Conservation (phyloP, 2,888 invertebrate species). For the Hyles lineata region DNA sequence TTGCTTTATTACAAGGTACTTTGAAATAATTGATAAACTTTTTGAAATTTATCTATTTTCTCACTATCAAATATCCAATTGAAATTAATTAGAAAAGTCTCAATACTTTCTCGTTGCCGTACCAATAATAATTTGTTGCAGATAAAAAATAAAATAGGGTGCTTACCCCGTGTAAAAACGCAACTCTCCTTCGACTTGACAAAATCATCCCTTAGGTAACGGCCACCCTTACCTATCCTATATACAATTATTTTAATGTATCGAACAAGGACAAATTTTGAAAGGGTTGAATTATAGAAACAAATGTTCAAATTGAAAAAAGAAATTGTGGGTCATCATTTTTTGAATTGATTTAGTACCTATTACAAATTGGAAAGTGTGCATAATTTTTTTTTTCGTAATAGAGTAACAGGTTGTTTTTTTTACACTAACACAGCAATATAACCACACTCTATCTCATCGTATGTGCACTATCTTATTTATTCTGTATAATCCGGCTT, state of each 20-base stretch:
- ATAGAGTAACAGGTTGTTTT: too few relatives aligned
- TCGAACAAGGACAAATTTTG: constrained; percentile 2
- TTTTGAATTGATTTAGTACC: too few relatives aligned
- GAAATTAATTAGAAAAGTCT: not conserved
- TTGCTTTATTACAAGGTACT: too few relatives aligned
- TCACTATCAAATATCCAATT: not conserved
- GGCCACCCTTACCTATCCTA: constrained; percentile 30
- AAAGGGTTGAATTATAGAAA: not conserved
- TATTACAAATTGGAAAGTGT: too few relatives aligned
- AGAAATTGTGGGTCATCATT: not conserved
- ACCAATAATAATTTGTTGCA: constrained; percentile 64
- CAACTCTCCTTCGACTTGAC: constrained; percentile 59
- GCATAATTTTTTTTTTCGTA: too few relatives aligned
- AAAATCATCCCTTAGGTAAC: constrained; percentile 66
- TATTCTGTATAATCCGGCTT: too few relatives aligned
- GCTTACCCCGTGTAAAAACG: constrained; percentile 76
- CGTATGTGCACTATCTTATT: too few relatives aligned
- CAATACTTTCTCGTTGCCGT: constrained; percentile 53
- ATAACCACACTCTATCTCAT: too few relatives aligned
- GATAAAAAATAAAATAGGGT: constrained; percentile 79
- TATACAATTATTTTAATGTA: constrained; percentile 28
- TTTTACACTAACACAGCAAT: too few relatives aligned
- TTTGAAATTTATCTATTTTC: too few relatives aligned
- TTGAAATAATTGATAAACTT: too few relatives aligned
- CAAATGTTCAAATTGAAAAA: not conserved